Conservation (phyloP, 2,888 invertebrate species). For the Pristionchus exspectatus region DNA sequence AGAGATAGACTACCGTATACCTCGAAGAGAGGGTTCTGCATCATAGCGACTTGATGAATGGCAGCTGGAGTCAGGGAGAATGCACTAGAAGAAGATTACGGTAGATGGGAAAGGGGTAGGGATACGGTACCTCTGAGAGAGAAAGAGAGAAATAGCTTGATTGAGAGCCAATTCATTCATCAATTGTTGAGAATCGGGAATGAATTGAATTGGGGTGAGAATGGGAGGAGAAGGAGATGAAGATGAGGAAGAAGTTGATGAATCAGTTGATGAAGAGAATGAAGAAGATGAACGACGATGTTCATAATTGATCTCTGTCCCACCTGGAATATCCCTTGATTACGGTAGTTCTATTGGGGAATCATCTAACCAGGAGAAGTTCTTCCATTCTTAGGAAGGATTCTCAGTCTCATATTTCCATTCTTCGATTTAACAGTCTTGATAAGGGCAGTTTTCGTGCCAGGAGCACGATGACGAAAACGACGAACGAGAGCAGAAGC, state of each 20-base stretch:
- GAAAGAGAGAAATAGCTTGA: conserved; percentile 20
- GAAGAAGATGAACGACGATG: conserved; percentile 35
- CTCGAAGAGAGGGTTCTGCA: conserved; percentile 42
- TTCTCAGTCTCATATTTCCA: conserved; percentile 67
- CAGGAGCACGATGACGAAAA: conserved; percentile 69
- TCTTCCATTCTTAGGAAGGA: conserved; percentile 60
- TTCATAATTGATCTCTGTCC: conserved; percentile 44
- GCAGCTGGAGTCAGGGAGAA: conserved; percentile 30
- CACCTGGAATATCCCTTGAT: not conserved
- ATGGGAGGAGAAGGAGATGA: conserved; percentile 52
- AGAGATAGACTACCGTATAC: conserved; percentile 26
- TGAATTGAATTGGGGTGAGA: conserved; percentile 34
- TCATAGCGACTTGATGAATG: conserved; percentile 6
- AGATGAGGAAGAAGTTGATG: conserved; percentile 35
- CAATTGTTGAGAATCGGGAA: not conserved
- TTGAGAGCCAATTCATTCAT: conserved; percentile 22
- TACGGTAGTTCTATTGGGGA: not conserved
- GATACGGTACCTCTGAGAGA: conserved; percentile 47
- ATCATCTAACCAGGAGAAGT: conserved; percentile 2
- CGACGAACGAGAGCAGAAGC: conserved; percentile 72
- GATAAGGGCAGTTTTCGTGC: conserved; percentile 63
- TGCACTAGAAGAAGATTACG: conserved; percentile 34
- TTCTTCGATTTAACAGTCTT: conserved; percentile 67
- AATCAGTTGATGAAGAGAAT: conserved; percentile 37
- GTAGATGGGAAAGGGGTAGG: not conserved